phyloP scores from a whole-genome alignment of 2,113 vertebrate genomes.

The Neogale vison region DNA sequence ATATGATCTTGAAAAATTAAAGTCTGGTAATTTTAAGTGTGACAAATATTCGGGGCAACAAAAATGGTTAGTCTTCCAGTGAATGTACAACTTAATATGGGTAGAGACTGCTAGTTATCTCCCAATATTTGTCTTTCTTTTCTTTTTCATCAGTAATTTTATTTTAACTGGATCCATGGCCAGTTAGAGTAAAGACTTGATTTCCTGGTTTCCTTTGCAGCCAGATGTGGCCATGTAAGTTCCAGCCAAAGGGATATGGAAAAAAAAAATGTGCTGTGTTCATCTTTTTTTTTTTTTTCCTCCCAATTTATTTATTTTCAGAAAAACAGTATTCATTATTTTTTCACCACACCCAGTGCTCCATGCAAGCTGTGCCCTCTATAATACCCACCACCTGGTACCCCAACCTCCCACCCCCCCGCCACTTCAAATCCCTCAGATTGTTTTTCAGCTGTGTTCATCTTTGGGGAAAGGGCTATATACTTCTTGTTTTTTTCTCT shows the following conservation, averaged over 20 bases:
- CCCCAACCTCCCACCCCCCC: no score
- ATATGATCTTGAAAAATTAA: neutral
- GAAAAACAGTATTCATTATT: no score
- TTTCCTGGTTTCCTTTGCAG: neutral
- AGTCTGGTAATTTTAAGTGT: neutral
- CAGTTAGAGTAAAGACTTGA: neutral
- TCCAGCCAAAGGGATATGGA: neutral
- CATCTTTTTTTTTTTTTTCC: no score
- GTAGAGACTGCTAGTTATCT: neutral
- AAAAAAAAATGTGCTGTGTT: neutral
- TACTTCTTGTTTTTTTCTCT: neutral
- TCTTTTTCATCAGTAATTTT: neutral
- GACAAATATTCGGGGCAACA: neutral
- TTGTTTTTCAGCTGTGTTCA: no score
- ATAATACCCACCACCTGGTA: no score
- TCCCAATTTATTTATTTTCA: no score
- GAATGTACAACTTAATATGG: neutral
- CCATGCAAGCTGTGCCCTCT: no score
- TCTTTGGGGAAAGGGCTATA: neutral
- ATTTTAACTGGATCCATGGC: neutral
- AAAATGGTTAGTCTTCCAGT: neutral
- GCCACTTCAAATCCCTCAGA: no score
- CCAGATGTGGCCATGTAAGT: neutral
- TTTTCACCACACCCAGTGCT: no score
- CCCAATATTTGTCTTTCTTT: neutral